phyloP scores from a whole-genome alignment of 2,113 vertebrate genomes.

The Falco punctatus region DNA sequence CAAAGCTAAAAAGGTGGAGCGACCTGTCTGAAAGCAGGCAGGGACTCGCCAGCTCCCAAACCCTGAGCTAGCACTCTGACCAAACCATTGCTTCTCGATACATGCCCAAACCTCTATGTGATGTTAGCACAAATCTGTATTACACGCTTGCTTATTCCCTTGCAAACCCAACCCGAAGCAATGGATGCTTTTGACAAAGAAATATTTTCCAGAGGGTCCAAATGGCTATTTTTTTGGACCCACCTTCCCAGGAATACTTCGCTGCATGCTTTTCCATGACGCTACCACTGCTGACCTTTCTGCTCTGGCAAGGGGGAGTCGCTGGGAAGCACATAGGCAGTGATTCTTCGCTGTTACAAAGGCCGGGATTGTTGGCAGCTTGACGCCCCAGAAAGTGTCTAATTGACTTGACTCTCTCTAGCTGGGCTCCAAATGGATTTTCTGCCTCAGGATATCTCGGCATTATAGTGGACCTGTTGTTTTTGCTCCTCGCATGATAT shows the following conservation, averaged over 20 bases:
- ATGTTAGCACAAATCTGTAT: not conserved
- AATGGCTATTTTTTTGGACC: not conserved
- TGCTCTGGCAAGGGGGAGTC: conserved; percentile 58
- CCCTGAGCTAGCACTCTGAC: not conserved
- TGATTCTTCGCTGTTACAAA: conserved; percentile 77
- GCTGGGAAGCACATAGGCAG: conserved; percentile 61
- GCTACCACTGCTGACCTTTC: conserved; percentile 73
- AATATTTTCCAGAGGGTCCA: not conserved
- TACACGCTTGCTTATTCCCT: not conserved
- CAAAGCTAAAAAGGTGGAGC: not conserved
- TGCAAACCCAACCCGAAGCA: not conserved
- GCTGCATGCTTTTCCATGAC: conserved; percentile 71
- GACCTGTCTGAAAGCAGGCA: not conserved
- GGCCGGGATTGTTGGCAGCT: conserved; percentile 76
- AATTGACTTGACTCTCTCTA: conserved; percentile 71
- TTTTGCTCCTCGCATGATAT: conserved; percentile 12
- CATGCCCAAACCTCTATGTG: not conserved
- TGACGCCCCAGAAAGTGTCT: conserved; percentile 63
- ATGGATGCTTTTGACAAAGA: not conserved
- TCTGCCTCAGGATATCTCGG: conserved; percentile 61
- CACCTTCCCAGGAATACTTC: conserved; percentile 49
- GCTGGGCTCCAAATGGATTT: conserved; percentile 56
- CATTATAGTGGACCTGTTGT: conserved; percentile 76
- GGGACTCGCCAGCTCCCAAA: not conserved
- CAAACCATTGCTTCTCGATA: not conserved